Base-by-base conservation (phyloP, 2,888 invertebrate genomes). In the Lasioglossum oenotherae region DNA sequence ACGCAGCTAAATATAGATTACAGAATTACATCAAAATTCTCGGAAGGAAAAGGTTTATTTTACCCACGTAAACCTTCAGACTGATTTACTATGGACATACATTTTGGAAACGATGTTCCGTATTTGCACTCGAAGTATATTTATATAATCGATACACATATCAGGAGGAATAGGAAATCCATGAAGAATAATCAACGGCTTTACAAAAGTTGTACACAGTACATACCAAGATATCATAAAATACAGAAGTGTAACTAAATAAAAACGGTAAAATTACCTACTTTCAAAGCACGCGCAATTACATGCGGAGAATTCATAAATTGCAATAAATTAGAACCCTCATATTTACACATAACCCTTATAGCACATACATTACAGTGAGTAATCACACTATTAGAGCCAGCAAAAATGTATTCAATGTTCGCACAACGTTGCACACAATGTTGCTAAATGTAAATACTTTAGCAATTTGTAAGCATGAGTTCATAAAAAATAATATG, bases 131-230 rank as follows among this genome's bases (percentile, higher is more conserved):
- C 4, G n/a, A 57, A 57, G 12, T 57, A 12, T 57, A 57, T 57
- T 57, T n/a, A 57, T 57, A 57, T 12, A 57, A n/a, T n/a, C n/a
- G n/a, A 57, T 57, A n/a, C 1, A 57, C n/a, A 57, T n/a, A 57
- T n/a, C 10, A 4, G 1, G n/a, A 4, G 12, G 0, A n/a, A 12
- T 1, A 12, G 0, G 0, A 12, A 57, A n/a, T 57, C n/a, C n/a
- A n/a, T 57, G 12, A n/a, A 12, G 12, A 23, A 12, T 12, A n/a
- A n/a, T 57, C 10, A 57, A n/a, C 12, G 12, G 12, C 12, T 57
- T 57, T n/a, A n/a, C 10, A 12, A 57, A 57, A n/a, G n/a, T n/a
- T 57, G 57, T 57, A 57, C 57, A 57, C 3, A n/a, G 57, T 57
- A 57, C 57, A 57, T 57, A 57, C 57, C 57, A 12, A 57, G 1